Base-by-base conservation (phyloP, 2,888 invertebrate species). In the Ophraella communa region DNA sequence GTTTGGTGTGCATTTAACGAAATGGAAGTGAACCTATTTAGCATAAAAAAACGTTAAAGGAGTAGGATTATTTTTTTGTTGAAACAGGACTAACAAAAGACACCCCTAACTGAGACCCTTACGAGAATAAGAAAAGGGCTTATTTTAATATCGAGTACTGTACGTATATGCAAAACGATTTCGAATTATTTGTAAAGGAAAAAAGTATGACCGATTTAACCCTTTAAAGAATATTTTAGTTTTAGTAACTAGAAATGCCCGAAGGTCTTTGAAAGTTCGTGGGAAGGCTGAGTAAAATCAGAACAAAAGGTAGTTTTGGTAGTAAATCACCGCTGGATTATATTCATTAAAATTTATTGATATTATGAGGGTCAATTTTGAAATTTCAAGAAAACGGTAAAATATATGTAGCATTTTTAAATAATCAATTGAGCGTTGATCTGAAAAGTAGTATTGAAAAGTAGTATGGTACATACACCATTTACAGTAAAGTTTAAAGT, bases 101-200 rank as follows among this genome's bases (percentile, higher is more conserved):
- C 66, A 64, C 68, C 68, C 68, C 66, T 64, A 61, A 62, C 64
- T 51, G 68, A 54, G 66, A 68, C 64, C 66, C 64, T 61, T 64
- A 51, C 56, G 51, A 64, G 64, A 52, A 56, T 54, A 66, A 68
- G 66, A 58, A 63, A 67, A 68, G 66, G 68, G 68, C 62, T 64
- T 53, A 68, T 68, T 68, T 66, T 60, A 62, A 68, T 68, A 62
- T 64, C 56, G 42, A 33, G 64, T 58, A 66, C 59, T 64, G 58
- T 24, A 55, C 62, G 62, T 68, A n/a, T n/a, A 68, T 68, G 68
- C 68, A 66, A 66, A 68, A 62, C 66, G 62, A 64, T 60, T 68
- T 58, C 21, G 7, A n/a, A 20, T 57, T 20, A 45, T 57, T 57
- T 51, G 35, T 51, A 51, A 17, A 4, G 27, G 44, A 60, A n/a